phyloP scores from a whole-genome alignment of 1,140 invertebrate genomes.

The Lerema accius region DNA sequence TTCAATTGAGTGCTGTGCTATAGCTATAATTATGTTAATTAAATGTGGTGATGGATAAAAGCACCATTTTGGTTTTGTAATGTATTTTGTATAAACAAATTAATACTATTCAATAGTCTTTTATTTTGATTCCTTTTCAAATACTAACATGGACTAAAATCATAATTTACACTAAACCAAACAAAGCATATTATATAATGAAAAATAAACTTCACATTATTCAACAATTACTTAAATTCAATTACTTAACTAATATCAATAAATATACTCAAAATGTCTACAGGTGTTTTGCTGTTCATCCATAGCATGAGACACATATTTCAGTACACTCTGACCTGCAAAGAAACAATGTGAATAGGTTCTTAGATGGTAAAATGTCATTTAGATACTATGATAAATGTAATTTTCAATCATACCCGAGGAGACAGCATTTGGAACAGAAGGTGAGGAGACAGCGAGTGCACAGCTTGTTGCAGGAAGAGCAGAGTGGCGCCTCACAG shows the following conservation, averaged over 20 bases:
- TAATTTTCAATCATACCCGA: slow-evolving; percentile 46
- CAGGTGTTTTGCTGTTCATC: slow-evolving; percentile 31
- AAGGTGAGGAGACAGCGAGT: slow-evolving; percentile 42
- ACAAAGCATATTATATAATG: no score
- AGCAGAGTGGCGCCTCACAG: slow-evolving; percentile 57
- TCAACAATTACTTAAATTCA: not conserved
- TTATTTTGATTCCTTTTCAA: slow-evolving; percentile 7
- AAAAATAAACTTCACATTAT: slow-evolving; percentile 3
- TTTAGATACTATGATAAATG: no score
- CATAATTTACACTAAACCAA: no score
- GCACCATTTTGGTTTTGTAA: not conserved
- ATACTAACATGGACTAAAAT: not conserved
- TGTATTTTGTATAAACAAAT: not conserved
- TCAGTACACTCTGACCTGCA: slow-evolving; percentile 61
- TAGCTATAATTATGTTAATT: not conserved
- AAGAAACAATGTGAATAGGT: no score
- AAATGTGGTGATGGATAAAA: not conserved
- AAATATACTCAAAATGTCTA: no score
- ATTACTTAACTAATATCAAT: no score
- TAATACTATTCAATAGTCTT: not conserved
- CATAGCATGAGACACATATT: slow-evolving; percentile 68
- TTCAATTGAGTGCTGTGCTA: not conserved
- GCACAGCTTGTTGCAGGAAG: slow-evolving; percentile 48
- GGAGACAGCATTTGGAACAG: slow-evolving; percentile 54
- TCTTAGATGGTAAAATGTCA: no score